These are phyloP conservation scores for Neoascia interrupta DNA, from an alignment of 2,888 invertebrate species.

Conservation along the genomic window DNA sequence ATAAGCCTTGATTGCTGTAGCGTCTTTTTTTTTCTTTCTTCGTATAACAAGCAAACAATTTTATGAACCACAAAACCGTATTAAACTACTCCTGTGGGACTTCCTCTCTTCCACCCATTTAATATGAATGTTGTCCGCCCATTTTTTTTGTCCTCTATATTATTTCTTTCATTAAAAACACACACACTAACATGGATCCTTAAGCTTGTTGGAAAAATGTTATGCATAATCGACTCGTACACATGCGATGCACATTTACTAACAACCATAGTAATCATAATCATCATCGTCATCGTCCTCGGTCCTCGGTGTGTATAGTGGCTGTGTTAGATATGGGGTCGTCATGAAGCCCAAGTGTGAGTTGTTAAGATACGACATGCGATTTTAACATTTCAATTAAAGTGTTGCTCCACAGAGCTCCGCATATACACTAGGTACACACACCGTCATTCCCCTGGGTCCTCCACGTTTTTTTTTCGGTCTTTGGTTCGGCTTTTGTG, in stretches of 20 bases:
- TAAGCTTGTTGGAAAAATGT: slow-evolving; percentile 53
- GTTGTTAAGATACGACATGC: slow-evolving; percentile 70
- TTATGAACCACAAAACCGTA: slow-evolving; percentile 66
- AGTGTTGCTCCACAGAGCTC: slow-evolving; percentile 47
- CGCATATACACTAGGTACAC: no score
- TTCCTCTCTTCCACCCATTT: slow-evolving; percentile 50
- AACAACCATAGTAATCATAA: slow-evolving; percentile 67
- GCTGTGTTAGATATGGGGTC: not conserved
- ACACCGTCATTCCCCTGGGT: not conserved
- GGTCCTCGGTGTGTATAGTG: not conserved
- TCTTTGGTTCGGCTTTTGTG: not conserved
- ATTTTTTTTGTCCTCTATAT: not conserved
- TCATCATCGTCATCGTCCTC: slow-evolving; percentile 43
- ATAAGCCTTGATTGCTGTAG: slow-evolving; percentile 43
- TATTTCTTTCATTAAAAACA: not conserved
- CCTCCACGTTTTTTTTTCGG: not conserved
- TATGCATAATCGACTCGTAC: slow-evolving; percentile 65
- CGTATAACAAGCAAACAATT: slow-evolving; percentile 58
- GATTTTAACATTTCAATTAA: slow-evolving; percentile 70
- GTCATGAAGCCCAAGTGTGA: slow-evolving; percentile 58
- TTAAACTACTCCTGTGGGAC: slow-evolving; percentile 33
- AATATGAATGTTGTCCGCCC: slow-evolving; percentile 56
- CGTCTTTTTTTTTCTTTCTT: slow-evolving; percentile 2
- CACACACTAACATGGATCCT: slow-evolving; percentile 6
- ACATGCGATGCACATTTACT: slow-evolving; percentile 69